Conservation (phyloP, 2,888 invertebrate genomes). For the Zaprionus lineosus region DNA sequence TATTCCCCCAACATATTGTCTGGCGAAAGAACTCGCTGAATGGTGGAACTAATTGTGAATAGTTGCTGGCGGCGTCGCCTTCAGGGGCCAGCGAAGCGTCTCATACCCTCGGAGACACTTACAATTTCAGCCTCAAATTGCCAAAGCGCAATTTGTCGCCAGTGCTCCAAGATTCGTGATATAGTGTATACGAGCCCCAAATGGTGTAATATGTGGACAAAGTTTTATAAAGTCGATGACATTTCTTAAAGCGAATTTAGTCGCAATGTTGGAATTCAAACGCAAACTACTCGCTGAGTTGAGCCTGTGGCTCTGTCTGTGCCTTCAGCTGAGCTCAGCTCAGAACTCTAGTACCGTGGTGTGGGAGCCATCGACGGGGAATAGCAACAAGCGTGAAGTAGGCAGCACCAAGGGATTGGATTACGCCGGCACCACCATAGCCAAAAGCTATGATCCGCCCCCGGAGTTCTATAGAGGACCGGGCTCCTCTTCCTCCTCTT, state of each 20-base stretch:
- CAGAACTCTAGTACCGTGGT: slow-evolving; percentile 47
- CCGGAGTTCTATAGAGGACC: slow-evolving; percentile 79
- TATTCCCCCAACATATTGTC: slow-evolving; percentile 10
- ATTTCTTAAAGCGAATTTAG: slow-evolving; percentile 55
- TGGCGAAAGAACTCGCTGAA: slow-evolving; percentile 20
- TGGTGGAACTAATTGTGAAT: slow-evolving; percentile 75
- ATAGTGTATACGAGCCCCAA: slow-evolving; percentile 18
- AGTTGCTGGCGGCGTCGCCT: slow-evolving; percentile 29
- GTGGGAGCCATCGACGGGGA: slow-evolving; percentile 36
- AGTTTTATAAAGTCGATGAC: slow-evolving; percentile 73
- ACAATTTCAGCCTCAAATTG: slow-evolving; percentile 75
- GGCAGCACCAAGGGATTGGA: slow-evolving; percentile 47
- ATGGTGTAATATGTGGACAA: slow-evolving; percentile 28
- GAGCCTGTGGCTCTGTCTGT: slow-evolving; percentile 18
- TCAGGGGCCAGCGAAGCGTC: slow-evolving; percentile 35
- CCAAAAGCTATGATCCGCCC: slow-evolving; percentile 79
- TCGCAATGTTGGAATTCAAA: slow-evolving; percentile 51
- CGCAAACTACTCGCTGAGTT: slow-evolving; percentile 40
- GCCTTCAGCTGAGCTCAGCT: slow-evolving; percentile 15
- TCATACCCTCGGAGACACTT: slow-evolving; percentile 23
- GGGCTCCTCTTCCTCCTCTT: slow-evolving; percentile 42
- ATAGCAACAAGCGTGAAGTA: slow-evolving; percentile 36
- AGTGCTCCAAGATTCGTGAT: slow-evolving; percentile 34
- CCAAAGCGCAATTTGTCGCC: slow-evolving; percentile 76
- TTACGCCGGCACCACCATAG: slow-evolving; percentile 49